phyloP scores from a whole-genome alignment of 2,888 invertebrate species.

The Serripes groenlandicus region DNA sequence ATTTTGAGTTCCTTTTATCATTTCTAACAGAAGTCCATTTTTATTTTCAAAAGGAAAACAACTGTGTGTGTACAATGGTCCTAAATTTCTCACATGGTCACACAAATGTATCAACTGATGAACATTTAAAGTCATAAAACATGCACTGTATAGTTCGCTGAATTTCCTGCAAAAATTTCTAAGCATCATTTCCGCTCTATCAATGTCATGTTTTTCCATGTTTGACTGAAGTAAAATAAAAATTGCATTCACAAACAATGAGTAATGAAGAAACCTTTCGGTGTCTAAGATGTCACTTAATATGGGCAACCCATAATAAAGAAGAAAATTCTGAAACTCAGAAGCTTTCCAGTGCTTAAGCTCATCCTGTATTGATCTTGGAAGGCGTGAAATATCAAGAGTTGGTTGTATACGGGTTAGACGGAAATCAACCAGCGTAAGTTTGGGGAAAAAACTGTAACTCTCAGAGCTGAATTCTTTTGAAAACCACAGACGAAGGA shows the following conservation, averaged over 20 bases:
- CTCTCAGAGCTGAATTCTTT: too few species aligned
- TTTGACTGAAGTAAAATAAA: constrained; percentile 37
- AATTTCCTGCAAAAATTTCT: constrained; percentile 41
- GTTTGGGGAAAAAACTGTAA: constrained; percentile 19
- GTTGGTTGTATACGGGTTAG: constrained; percentile 43
- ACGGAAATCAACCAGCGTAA: constrained; percentile 32
- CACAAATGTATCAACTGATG: constrained; percentile 64
- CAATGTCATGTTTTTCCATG: constrained; percentile 22
- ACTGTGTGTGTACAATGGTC: constrained; percentile 60
- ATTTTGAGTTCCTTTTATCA: constrained; percentile 58
- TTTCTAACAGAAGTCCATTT: constrained; percentile 57
- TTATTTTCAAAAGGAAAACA: constrained; percentile 67
- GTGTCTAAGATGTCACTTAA: constrained; percentile 38
- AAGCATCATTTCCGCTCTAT: constrained; percentile 37
- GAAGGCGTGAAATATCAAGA: constrained; percentile 39
- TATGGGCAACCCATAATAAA: constrained; percentile 48
- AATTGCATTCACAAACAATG: constrained; percentile 45
- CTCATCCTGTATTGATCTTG: constrained; percentile 44
- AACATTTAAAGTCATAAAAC: constrained; percentile 58
- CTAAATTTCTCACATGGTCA: constrained; percentile 56
- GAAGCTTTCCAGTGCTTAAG: constrained; percentile 59
- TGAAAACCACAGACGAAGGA: too few species aligned
- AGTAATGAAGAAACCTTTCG: constrained; percentile 46
- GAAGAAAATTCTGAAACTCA: constrained; percentile 52
- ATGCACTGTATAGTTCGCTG: constrained; percentile 21